Evolutionary conservation across 2,888 invertebrate genomes (phyloP).

Genomic region (Rhabditoides inermis): DNA sequence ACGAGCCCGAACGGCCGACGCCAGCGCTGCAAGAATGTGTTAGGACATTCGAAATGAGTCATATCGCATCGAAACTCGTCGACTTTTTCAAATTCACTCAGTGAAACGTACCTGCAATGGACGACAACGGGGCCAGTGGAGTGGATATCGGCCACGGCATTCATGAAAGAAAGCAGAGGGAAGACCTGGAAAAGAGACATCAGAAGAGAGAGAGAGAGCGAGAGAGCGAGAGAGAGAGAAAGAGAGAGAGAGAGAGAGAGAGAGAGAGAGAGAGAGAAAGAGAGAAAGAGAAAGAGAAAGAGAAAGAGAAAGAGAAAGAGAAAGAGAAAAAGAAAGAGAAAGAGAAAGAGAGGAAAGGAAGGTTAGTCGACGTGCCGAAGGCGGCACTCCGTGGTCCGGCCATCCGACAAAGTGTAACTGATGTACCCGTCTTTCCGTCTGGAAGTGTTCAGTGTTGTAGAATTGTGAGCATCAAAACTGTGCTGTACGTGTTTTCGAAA

Average conservation of each 20-base stretch:
- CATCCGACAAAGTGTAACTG: constrained; percentile 46
- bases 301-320: too few species aligned
- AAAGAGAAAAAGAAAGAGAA: too few species aligned
- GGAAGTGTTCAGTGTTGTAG: background rate
- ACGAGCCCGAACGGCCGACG: constrained; percentile 48
- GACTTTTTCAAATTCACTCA: background rate
- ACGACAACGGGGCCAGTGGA: constrained; percentile 46
- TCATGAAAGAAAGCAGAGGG: constrained; percentile 44
- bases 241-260: too few species aligned
- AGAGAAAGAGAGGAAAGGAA: too few species aligned
- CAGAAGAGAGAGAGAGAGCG: too few species aligned
- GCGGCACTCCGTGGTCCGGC: constrained; percentile 44
- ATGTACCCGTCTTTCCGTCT: constrained; percentile 41
- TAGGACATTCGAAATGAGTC: background rate
- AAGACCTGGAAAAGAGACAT: too few species aligned
- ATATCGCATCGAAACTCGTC: too few species aligned
- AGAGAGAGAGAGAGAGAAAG: too few species aligned
- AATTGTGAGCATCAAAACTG: background rate
- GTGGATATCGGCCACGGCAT: constrained; percentile 46
- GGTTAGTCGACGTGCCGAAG: constrained; percentile 23
- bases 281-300: too few species aligned
- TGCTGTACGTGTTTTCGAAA: background rate
- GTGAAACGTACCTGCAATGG: constrained; percentile 36
- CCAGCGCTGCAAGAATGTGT: constrained; percentile 40
- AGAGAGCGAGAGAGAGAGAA: too few species aligned